Evolutionary conservation across 2,113 vertebrate genomes (phyloP).

Genomic region (Bujurquina vittata): DNA sequence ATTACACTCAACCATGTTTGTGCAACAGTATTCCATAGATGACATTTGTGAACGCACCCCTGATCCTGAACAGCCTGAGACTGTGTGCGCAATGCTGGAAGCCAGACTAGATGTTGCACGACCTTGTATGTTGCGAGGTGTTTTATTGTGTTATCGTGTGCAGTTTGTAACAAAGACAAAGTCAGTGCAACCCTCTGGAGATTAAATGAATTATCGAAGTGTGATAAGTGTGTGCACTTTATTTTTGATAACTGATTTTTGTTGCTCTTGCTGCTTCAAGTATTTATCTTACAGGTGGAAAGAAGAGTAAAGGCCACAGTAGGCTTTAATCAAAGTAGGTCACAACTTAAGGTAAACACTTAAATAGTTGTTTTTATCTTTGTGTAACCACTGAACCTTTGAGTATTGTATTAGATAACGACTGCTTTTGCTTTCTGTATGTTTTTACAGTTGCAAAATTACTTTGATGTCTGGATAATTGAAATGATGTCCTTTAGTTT

Average conservation of each 20-base stretch:
- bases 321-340: neutral
- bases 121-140: constrained; percentile 67
- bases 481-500: neutral
- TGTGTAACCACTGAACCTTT: neutral
- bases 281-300: neutral
- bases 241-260: neutral
- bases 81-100: constrained; percentile 39
- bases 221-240: constrained; percentile 9
- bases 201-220: constrained; percentile 70
- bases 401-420: neutral
- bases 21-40: constrained; percentile 48
- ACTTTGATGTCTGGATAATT: neutral
- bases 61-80: constrained; percentile 43
- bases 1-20: constrained; percentile 20
- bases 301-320: neutral
- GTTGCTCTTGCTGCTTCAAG: neutral
- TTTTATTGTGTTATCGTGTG: constrained; percentile 71
- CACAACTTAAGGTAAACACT: neutral
- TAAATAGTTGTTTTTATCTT: neutral
- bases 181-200: constrained; percentile 64
- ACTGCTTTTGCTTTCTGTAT: neutral
- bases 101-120: constrained; percentile 74
- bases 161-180: constrained; percentile 71
- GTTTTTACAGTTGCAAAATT: neutral
- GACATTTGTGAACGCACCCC: constrained; percentile 39